Evolutionary conservation across 1,140 invertebrate genomes (phyloP).

Genomic region (Drosophila pseudoananassae): DNA sequence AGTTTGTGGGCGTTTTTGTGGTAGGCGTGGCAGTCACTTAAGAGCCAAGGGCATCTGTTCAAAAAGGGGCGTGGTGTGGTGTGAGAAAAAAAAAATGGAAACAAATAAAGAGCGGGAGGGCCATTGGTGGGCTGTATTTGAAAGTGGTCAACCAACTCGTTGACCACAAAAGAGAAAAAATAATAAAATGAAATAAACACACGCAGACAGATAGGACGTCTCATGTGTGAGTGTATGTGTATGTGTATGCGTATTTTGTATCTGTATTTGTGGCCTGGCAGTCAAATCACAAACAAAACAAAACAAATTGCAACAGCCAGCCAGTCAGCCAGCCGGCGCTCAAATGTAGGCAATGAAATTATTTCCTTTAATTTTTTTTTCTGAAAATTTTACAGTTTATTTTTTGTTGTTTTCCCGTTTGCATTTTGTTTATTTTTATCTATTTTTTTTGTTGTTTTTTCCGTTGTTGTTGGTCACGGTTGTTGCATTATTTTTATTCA

Average conservation of each 20-base stretch:
- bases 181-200: conserved; percentile 81
- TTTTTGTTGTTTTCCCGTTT: neutral
- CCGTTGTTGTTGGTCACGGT: neutral
- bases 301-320: conserved; percentile 63
- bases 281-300: conserved; percentile 80
- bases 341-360: conserved; percentile 74
- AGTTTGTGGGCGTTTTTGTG: neutral
- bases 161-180: conserved; percentile 80
- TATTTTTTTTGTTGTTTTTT: conserved; percentile 3
- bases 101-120: conserved; percentile 6
- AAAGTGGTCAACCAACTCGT: conserved; percentile 82
- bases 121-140: conserved; percentile 62
- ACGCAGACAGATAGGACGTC: conserved; percentile 50
- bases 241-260: conserved; percentile 1
- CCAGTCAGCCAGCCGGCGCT: conserved; percentile 59
- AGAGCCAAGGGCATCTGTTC: conserved; percentile 10
- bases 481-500: conserved; percentile 12
- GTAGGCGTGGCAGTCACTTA: conserved; percentile 26
- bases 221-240: conserved; percentile 8
- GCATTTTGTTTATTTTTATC: conserved; percentile 8
- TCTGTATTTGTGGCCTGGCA: conserved; percentile 42
- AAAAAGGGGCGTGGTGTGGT: neutral
- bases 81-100: neutral
- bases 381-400: conserved; percentile 22
- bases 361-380: conserved; percentile 15